Evolutionary conservation across 2,797 vertebrate species (phyloP), one percentile per base, ranked within the genome.

Genomic region (Buphagus erythrorhynchus): DNA sequence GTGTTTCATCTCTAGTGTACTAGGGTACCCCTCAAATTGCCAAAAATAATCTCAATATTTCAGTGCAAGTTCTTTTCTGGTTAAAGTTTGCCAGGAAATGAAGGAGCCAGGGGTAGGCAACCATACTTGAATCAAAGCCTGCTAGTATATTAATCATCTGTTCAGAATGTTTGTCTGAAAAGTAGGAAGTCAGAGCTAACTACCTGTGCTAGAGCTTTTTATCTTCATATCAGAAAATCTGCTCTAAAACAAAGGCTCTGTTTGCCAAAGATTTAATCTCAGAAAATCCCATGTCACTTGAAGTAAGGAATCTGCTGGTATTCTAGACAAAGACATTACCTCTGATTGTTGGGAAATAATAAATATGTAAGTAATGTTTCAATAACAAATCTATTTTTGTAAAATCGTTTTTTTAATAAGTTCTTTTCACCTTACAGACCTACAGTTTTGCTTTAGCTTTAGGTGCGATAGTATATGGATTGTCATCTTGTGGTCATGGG

Each of bases 361-460:
- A 86, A 74, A 45, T 72, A 43, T 24, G 25, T 62, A 48, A 33
- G 5, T 72, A 76, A 26, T 55, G 4, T 52, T 85, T 75, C 19
- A 61, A 4, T 62, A 62, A 42, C 20, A 71, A 77, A 20, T 79
- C 16, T 16, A 42, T 6, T 3, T 85, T 62, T 65, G 46, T 18
- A 75, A 91, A 25, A 63, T 83, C 22, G 67, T 13, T 2, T 31
- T 81, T 57, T 59, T 91, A 68, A 77, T 71, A n/a, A 80, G 45
- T 90, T 52, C 69, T 87, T 94, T 93, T 49, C 78, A 71, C 85
- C 12, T 59, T 88, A 48, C 90, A 99, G 99, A 99, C 98, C 33
- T 98, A 99, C 15, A 98, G 99, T 51, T 99, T 99, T 97, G 98
- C 99, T 31, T 95, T 99, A 97, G 99, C 99, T 9, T 97, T 99